Evolutionary conservation across 1,140 invertebrate species (phyloP).

Genomic region (Penaeus chinensis): DNA sequence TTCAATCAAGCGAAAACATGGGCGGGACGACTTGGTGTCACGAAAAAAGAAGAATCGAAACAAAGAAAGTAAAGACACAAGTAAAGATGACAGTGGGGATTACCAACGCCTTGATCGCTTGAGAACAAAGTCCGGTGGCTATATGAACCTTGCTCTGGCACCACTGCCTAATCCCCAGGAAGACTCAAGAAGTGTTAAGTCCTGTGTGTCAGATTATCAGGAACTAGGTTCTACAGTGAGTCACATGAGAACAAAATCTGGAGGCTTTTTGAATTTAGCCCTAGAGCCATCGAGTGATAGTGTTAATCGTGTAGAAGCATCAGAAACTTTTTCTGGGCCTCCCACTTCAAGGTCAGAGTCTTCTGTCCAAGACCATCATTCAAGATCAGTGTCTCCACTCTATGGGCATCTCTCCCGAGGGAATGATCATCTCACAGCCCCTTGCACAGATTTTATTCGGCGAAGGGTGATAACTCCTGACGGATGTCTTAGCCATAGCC

Average conservation of each 20-base stretch:
- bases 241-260: constrained; percentile 58
- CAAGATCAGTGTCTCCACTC: neutral
- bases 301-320: constrained; percentile 2
- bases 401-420: neutral
- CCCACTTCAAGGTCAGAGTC: constrained; percentile 15
- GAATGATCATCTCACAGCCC: neutral
- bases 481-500: constrained; percentile 52
- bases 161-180: neutral
- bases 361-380: neutral
- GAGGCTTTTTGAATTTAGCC: constrained; percentile 60
- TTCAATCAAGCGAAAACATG: constrained; percentile 52
- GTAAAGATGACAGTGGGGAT: constrained; percentile 15
- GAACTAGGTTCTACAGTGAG: neutral
- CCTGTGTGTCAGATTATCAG: constrained; percentile 18
- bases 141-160: constrained; percentile 60
- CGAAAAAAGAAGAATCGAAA: constrained; percentile 18
- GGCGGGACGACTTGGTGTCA: constrained; percentile 23
- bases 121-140: constrained; percentile 64
- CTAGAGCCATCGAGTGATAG: constrained; percentile 45
- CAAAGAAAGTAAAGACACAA: neutral
- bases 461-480: constrained; percentile 35
- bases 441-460: neutral
- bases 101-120: constrained; percentile 54
- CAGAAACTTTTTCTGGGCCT: constrained; percentile 13
- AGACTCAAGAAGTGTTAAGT: constrained; percentile 24